These are phyloP conservation scores for Urocitellus parryii DNA, from an alignment of 2,113 vertebrate species.

Conservation along the genomic window DNA sequence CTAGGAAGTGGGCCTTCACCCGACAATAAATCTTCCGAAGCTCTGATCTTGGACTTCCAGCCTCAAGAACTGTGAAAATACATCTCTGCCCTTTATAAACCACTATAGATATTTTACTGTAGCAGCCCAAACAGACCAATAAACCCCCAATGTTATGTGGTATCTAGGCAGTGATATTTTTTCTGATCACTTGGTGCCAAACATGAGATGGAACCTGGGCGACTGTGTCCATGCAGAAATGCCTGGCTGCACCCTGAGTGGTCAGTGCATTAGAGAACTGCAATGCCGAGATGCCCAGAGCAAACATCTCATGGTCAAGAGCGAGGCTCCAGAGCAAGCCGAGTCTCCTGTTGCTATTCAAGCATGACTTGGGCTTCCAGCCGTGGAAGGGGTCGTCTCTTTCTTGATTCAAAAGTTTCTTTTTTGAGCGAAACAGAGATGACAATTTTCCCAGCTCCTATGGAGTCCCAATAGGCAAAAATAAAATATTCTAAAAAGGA, in stretches of 20 bases:
- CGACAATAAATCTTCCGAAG: neutral
- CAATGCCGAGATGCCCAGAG: neutral
- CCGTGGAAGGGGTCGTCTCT: neutral
- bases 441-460: neutral
- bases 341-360: neutral
- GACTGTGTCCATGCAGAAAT: accelerated
- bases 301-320: accelerated
- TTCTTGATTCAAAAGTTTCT: neutral
- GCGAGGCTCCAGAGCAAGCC: accelerated
- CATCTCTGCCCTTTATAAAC: neutral
- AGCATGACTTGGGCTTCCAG: neutral
- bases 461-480: neutral
- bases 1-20: neutral
- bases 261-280: accelerated
- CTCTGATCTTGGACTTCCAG: neutral
- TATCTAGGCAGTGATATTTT: neutral
- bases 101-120: neutral
- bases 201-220: accelerated
- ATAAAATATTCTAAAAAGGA: neutral
- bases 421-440: neutral
- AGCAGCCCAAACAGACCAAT: too few relatives aligned
- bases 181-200: neutral
- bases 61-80: neutral
- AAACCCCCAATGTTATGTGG: neutral
- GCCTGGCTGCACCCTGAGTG: accelerated